Conservation (phyloP, 2,113 vertebrate genomes). For the Otolemur garnettii region DNA sequence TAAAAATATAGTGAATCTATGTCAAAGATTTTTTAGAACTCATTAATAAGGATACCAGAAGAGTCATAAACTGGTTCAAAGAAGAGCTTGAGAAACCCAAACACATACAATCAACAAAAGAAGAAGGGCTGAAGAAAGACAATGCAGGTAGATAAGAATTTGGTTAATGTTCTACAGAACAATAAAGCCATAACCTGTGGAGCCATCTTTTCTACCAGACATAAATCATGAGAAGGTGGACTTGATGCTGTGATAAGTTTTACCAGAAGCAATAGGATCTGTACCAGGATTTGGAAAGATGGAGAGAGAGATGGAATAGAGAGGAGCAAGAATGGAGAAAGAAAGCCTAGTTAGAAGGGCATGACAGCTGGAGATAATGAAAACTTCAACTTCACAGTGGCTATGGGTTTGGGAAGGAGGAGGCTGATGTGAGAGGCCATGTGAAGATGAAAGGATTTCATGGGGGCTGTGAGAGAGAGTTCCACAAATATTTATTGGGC, state of each 20-base stretch:
- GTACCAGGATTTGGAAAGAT: neutral
- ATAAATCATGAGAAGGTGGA: constrained; percentile 5
- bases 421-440: neutral
- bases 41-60: neutral
- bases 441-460: neutral
- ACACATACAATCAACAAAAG: neutral
- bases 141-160: neutral
- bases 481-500: neutral
- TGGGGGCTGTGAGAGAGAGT: neutral
- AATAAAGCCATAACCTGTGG: neutral
- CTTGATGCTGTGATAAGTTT: constrained; percentile 17
- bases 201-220: neutral
- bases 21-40: constrained; percentile 12
- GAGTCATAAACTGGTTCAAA: constrained; percentile 32
- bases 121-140: neutral
- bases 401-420: neutral
- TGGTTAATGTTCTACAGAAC: neutral
- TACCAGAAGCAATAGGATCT: neutral
- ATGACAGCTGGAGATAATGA: neutral
- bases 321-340: neutral
- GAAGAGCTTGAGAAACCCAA: neutral
- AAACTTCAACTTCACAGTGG: neutral
- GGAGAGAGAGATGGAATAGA: neutral
- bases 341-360: neutral
- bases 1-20: neutral